These are phyloP conservation scores for Oopsacas minuta DNA, from an alignment of 37 sponge, comb jelly and placozoan species.

Conservation along the genomic window DNA sequence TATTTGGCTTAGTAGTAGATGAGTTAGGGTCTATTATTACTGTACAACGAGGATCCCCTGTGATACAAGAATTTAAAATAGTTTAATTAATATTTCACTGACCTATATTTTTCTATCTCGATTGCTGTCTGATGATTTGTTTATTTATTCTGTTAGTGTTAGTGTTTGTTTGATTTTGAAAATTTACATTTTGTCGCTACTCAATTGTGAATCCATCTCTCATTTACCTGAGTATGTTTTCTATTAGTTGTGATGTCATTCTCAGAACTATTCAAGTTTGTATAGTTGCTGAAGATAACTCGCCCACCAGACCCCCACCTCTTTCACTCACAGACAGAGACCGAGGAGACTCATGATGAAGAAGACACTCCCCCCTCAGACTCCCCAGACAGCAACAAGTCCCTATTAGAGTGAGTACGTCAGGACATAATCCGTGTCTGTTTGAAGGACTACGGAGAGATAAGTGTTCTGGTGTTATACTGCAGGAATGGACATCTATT, in stretches of 20 bases:
- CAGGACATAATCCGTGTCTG: constrained; percentile 1
- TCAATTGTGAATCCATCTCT: neutral
- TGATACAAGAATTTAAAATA: neutral
- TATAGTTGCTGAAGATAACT: neutral
- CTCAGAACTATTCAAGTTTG: neutral
- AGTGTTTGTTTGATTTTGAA: too few relatives aligned
- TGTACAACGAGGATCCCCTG: too few relatives aligned
- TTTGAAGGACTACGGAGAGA: constrained; percentile 10
- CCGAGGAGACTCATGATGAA: neutral
- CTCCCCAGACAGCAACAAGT: neutral
- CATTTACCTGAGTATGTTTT: neutral
- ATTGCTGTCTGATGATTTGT: too few relatives aligned
- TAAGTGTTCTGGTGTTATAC: neutral
- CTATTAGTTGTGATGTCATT: neutral
- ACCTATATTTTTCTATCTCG: neutral
- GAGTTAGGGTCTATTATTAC: too few relatives aligned
- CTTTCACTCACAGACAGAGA: neutral
- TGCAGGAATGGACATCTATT: constrained; percentile 8
- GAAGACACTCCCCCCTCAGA: neutral
- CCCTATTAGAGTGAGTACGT: neutral
- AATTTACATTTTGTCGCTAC: neutral
- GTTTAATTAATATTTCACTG: neutral
- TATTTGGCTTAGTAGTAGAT: too few relatives aligned
- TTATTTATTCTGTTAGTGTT: too few relatives aligned
- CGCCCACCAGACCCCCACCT: neutral